Conservation (phyloP, 1,140 invertebrate species). For the Muscidifurax raptorellus region DNA sequence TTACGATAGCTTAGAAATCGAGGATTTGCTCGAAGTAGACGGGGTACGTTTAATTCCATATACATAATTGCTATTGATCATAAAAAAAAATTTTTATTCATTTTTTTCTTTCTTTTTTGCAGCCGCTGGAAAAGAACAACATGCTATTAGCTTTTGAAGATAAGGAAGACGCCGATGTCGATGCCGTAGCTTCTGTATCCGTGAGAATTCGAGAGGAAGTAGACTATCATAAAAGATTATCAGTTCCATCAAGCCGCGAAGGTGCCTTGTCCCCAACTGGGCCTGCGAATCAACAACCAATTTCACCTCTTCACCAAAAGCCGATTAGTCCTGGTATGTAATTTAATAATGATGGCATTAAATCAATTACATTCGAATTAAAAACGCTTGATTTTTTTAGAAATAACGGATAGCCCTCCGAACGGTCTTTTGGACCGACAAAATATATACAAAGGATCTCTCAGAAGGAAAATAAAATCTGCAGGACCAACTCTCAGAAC, state of each 20-base stretch:
- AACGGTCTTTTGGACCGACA: slow-evolving; percentile 69
- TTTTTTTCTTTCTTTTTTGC: too few relatives aligned
- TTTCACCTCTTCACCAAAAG: slow-evolving; percentile 75
- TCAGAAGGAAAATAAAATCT: slow-evolving; percentile 85
- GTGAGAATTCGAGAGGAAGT: slow-evolving; percentile 60
- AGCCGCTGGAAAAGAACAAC: slow-evolving; percentile 15
- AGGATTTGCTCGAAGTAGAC: slow-evolving; percentile 86
- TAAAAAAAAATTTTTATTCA: too few relatives aligned
- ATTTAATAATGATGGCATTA: too few relatives aligned
- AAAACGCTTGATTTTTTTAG: slow-evolving; percentile 45
- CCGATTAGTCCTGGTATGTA: slow-evolving; percentile 68
- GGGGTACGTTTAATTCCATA: slow-evolving; percentile 77
- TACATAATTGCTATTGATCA: too few relatives aligned
- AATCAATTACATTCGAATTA: neutral
- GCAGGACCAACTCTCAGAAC: slow-evolving; percentile 81
- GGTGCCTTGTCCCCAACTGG: slow-evolving; percentile 69
- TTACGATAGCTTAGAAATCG: slow-evolving; percentile 82
- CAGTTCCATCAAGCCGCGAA: slow-evolving; percentile 67
- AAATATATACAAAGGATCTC: slow-evolving; percentile 76
- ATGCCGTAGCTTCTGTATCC: neutral
- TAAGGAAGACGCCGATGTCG: neutral
- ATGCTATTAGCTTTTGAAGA: neutral
- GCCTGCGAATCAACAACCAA: slow-evolving; percentile 68
- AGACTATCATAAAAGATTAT: slow-evolving; percentile 66
- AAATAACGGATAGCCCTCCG: slow-evolving; percentile 68